These are phyloP conservation scores for Cydia fagiglandana DNA, from an alignment of 1,140 invertebrate species.

Conservation along the genomic window DNA sequence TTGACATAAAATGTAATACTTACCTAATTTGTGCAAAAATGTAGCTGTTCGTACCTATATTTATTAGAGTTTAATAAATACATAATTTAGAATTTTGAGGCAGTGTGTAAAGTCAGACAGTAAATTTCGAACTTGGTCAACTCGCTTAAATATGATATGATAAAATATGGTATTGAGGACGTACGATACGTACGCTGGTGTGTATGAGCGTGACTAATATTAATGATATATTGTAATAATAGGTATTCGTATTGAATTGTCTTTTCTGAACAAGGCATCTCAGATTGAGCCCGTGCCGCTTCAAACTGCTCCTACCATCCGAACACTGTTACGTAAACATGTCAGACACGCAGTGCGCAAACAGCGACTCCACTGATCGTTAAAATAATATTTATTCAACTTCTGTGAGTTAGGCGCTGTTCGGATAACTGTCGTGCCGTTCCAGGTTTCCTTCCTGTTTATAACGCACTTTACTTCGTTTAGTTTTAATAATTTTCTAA, in stretches of 20 bases:
- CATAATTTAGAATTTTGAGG: too few relatives aligned
- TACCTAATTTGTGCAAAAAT: too few relatives aligned
- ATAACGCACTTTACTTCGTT: background rate
- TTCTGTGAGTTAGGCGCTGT: conserved; percentile 47
- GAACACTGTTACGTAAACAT: conserved; percentile 76
- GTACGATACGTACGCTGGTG: too few relatives aligned
- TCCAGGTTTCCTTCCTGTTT: conserved; percentile 18
- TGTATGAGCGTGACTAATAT: background rate
- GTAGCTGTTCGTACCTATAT: too few relatives aligned
- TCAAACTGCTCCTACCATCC: conserved; percentile 54
- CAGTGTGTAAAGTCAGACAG: too few relatives aligned
- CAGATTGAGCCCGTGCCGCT: conserved; percentile 38
- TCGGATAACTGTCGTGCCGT: conserved; percentile 42
- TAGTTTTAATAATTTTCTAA: background rate
- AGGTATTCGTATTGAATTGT: background rate
- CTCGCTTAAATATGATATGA: too few relatives aligned
- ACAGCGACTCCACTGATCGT: conserved; percentile 71
- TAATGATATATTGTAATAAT: too few relatives aligned
- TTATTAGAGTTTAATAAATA: too few relatives aligned
- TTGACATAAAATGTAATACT: too few relatives aligned
- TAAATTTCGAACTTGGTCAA: too few relatives aligned
- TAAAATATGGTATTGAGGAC: too few relatives aligned
- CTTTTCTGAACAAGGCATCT: background rate
- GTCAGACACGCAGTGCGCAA: conserved; percentile 65
- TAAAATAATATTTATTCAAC: conserved; percentile 76